Conservation (phyloP, 2,797 vertebrate species). For the Protosalanx chinensis region DNA sequence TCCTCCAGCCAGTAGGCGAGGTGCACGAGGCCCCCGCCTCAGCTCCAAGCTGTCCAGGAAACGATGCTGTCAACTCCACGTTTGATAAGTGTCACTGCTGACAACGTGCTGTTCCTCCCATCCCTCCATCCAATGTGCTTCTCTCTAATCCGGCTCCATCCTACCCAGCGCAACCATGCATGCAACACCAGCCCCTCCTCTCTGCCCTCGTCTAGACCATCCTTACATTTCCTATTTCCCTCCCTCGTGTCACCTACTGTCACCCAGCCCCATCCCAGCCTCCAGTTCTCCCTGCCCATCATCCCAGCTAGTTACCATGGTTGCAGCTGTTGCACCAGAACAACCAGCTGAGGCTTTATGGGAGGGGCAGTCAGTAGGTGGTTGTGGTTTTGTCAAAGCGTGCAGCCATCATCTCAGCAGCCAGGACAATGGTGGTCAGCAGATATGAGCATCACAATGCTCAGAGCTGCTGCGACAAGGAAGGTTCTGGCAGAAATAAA, state of each 20-base stretch:
- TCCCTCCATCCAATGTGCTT: neutral
- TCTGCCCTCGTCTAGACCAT: neutral
- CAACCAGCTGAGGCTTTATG: conserved; percentile 16
- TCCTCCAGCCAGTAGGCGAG: conserved; percentile 5
- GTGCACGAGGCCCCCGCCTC: conserved; percentile 13
- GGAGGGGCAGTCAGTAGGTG: neutral
- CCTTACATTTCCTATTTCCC: neutral
- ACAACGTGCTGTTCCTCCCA: conserved; percentile 13
- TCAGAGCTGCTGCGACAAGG: neutral
- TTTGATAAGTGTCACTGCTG: conserved; percentile 13
- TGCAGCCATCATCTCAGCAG: conserved; percentile 1
- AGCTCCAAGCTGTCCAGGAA: conserved; percentile 2
- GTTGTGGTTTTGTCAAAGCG: conserved; percentile 3
- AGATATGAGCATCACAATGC: neutral
- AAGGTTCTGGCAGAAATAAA: neutral
- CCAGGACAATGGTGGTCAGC: neutral
- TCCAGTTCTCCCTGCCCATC: neutral
- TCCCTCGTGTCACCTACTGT: conserved; percentile 5
- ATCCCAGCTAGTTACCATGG: conserved; percentile 18
- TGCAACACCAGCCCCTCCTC: neutral
- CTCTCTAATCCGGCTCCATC: conserved; percentile 5
- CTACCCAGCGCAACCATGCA: neutral
- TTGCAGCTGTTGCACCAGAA: conserved; percentile 30
- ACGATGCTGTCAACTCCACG: conserved; percentile 23
- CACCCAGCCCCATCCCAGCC: neutral